phyloP scores from a whole-genome alignment of 1,140 invertebrate species.

The Teleogryllus occipitalis region DNA sequence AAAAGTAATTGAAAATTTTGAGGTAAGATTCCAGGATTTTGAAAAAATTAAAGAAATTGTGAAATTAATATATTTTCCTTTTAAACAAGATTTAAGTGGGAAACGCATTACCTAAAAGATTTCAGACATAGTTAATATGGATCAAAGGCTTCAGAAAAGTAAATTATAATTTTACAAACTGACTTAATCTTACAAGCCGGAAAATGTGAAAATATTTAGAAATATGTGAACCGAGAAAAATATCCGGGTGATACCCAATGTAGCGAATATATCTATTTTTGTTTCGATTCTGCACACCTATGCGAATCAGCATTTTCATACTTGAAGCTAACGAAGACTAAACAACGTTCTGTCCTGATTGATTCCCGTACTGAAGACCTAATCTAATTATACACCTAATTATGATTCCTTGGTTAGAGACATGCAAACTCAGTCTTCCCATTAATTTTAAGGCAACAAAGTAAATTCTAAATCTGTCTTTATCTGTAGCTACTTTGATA shows the following conservation, averaged over 20 bases:
- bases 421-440: slow-evolving; percentile 18
- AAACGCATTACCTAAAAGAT: slow-evolving; percentile 23
- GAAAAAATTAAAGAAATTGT: slow-evolving; percentile 24
- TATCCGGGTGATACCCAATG: slow-evolving; percentile 32
- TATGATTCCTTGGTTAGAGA: slow-evolving; percentile 21
- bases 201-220: slow-evolving; percentile 20
- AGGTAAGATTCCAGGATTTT: slow-evolving; percentile 22
- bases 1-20: slow-evolving; percentile 24
- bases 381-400: slow-evolving; percentile 21
- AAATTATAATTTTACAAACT: slow-evolving; percentile 26
- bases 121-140: slow-evolving; percentile 24
- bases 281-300: slow-evolving; percentile 20
- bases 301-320: slow-evolving; percentile 22
- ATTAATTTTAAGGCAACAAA: slow-evolving; percentile 14
- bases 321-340: slow-evolving; percentile 19
- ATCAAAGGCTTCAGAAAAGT: slow-evolving; percentile 22
- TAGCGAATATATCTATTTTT: slow-evolving; percentile 25
- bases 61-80: slow-evolving; percentile 23
- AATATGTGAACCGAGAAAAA: slow-evolving; percentile 30
- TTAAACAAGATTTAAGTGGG: slow-evolving; percentile 26
- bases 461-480: slow-evolving; percentile 13
- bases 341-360: slow-evolving; percentile 5
- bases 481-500: no score
- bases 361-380: slow-evolving; percentile 15
- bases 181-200: slow-evolving; percentile 23